Percentiles rank a stretch among this genome's conserved stretches.
phyloP scores from a whole-genome alignment of 2,888 invertebrate species.

The Chironomus tentans region DNA sequence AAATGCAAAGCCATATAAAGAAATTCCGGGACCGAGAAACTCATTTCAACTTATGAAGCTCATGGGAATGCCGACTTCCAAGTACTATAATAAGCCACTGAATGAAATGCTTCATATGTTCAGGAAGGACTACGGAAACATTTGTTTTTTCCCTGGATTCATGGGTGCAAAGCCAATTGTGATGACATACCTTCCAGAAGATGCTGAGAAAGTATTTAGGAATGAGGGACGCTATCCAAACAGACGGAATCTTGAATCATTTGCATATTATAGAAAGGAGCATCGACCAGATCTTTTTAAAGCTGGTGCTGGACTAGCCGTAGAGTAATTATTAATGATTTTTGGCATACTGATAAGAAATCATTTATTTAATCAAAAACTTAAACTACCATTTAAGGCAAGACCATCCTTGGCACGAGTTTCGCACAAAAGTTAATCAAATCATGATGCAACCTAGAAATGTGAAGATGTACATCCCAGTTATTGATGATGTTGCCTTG shows the following conservation, averaged over 20 bases:
- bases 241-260: slow-evolving; percentile 38
- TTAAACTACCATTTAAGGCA: slow-evolving; percentile 40
- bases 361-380: too few species aligned
- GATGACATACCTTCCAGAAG: slow-evolving; percentile 44
- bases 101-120: not conserved
- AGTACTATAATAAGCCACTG: not conserved
- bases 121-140: not conserved
- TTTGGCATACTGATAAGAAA: not conserved
- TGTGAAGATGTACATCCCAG: slow-evolving; percentile 45
- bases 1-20: not conserved
- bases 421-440: slow-evolving; percentile 58
- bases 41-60: not conserved
- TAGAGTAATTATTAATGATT: not conserved
- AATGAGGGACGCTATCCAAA: slow-evolving; percentile 43
- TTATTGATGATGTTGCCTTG: slow-evolving; percentile 45
- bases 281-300: slow-evolving; percentile 40
- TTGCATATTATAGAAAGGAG: slow-evolving; percentile 39
- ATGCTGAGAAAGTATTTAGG: slow-evolving; percentile 43
- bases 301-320: not conserved
- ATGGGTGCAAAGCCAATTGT: slow-evolving; percentile 38
- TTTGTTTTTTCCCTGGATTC: slow-evolving; percentile 41
- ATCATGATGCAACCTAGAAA: slow-evolving; percentile 54
- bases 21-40: not conserved
- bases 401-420: slow-evolving; percentile 56
- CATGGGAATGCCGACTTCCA: not conserved